A percentile compares a stretch with the other conserved stretches of the same genome.
These are phyloP conservation scores for Chromoteleia sp. DNA, from an alignment of 2,888 invertebrate genomes.

Conservation along the genomic window DNA sequence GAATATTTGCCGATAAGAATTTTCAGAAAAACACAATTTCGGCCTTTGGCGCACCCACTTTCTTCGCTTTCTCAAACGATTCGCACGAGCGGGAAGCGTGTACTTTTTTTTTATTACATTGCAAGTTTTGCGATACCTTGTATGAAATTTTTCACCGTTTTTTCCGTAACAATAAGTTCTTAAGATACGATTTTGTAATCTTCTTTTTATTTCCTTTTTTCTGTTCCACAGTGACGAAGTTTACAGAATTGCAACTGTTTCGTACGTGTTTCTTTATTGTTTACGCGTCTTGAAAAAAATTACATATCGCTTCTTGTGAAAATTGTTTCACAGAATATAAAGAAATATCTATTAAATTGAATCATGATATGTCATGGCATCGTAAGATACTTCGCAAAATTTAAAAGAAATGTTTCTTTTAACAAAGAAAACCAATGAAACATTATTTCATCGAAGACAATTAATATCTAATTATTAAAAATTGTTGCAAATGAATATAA, in stretches of 20 bases:
- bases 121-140: not conserved
- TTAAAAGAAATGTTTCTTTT: too few species aligned
- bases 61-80: not conserved
- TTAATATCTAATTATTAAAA: too few species aligned
- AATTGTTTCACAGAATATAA: not conserved
- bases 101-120: not conserved
- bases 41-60: conserved; percentile 4
- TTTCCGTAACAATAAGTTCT: not conserved
- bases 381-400: too few species aligned
- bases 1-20: conserved; percentile 39
- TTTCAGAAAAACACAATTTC: conserved; percentile 16
- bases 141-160: not conserved
- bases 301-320: not conserved
- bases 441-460: too few species aligned
- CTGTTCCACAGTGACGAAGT: not conserved
- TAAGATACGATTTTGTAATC: not conserved
- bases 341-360: not conserved
- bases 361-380: not conserved
- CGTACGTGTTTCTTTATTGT: conserved; percentile 8
- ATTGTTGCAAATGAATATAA: too few species aligned
- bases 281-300: not conserved
- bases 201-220: not conserved
- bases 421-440: too few species aligned
- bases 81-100: not conserved
- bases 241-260: conserved; percentile 5